Conservation (phyloP, 2,113 vertebrate genomes). For the Columbina picui region DNA sequence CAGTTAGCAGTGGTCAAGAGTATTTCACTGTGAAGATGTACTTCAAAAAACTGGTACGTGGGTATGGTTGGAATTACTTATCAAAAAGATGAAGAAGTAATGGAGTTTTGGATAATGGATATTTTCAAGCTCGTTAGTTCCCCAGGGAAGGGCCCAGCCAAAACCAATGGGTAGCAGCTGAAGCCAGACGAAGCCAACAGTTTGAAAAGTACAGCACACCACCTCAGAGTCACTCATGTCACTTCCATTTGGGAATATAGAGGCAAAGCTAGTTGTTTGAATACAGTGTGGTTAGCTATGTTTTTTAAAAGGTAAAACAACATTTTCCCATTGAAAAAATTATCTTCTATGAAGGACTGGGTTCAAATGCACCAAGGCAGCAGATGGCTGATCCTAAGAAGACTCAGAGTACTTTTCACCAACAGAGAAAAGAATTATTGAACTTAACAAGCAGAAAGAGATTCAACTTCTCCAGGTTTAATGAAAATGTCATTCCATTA, state of each 20-base stretch:
- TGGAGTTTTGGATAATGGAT: neutral
- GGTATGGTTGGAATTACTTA: neutral
- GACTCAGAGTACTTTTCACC: neutral
- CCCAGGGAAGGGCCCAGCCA: neutral
- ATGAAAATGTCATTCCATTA: neutral
- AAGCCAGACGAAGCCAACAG: neutral
- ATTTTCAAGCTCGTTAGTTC: neutral
- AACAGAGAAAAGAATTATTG: neutral
- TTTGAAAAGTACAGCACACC: neutral
- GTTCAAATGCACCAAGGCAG: neutral
- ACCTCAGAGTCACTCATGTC: neutral
- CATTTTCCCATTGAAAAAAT: fast-evolving
- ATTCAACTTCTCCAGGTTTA: neutral
- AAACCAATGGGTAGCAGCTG: neutral
- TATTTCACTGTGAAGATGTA: neutral
- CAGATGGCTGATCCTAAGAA: neutral
- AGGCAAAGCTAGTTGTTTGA: neutral
- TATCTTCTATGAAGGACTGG: neutral
- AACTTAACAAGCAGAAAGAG: neutral
- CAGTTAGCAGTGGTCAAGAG: neutral
- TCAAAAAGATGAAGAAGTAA: neutral
- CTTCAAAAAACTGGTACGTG: neutral
- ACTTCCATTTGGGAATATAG: neutral
- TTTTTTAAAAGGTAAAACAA: neutral
- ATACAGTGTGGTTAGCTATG: neutral